Evolutionary conservation across 1,140 invertebrate genomes (phyloP).

Genomic region (Aplysia californica): DNA sequence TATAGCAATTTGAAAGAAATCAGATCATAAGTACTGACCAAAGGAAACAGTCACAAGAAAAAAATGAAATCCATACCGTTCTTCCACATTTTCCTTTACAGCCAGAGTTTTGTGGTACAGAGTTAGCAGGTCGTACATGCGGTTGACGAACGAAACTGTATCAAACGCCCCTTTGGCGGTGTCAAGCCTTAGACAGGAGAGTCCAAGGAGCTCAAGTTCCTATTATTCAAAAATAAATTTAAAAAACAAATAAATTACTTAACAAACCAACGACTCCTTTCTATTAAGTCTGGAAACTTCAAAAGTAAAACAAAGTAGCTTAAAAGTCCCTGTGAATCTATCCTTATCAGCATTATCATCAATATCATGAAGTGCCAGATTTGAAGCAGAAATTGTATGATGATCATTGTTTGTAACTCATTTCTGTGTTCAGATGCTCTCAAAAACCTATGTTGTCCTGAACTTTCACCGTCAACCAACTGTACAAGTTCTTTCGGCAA

Average conservation of each 20-base stretch:
- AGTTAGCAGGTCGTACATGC: slow-evolving; percentile 41
- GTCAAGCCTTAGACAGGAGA: slow-evolving; percentile 38
- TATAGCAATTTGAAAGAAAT: too few relatives aligned
- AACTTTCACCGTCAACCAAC: too few relatives aligned
- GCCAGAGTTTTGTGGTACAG: slow-evolving; percentile 43
- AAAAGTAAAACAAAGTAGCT: neutral
- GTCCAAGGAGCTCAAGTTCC: slow-evolving; percentile 49
- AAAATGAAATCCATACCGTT: slow-evolving; percentile 33
- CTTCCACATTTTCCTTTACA: slow-evolving; percentile 48
- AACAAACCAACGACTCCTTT: neutral
- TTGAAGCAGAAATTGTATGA: neutral
- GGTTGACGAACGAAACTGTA: slow-evolving; percentile 39
- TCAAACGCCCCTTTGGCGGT: slow-evolving; percentile 26
- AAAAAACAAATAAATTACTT: too few relatives aligned
- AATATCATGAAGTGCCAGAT: neutral
- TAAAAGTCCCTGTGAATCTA: neutral
- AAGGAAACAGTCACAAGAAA: too few relatives aligned
- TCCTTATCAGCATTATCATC: neutral
- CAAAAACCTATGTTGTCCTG: too few relatives aligned
- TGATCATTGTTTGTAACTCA: neutral
- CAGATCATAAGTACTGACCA: too few relatives aligned
- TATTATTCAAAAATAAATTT: slow-evolving; percentile 17
- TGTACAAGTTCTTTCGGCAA: too few relatives aligned
- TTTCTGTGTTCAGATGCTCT: neutral
- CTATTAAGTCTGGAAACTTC: neutral